Base-by-base conservation (phyloP, 2,797 vertebrate species). In the Rhynchotus rufescens region DNA sequence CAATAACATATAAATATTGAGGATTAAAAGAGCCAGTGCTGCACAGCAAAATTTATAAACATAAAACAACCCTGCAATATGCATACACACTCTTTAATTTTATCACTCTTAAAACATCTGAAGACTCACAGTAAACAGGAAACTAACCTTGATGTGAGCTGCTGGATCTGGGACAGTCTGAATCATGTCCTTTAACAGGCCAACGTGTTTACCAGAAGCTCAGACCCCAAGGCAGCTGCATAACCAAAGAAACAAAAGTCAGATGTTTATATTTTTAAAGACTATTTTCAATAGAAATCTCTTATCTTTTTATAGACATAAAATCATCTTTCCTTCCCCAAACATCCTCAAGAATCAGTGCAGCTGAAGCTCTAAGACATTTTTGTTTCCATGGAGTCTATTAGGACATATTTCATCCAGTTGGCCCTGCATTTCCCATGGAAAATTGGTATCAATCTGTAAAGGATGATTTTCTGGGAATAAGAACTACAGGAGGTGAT, bases 141-240 rank as follows among this genome's bases (percentile, higher is more conserved):
- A 72, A 93, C 96, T 96, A 97, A 98, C 98, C 98, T 98, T 97
- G 96, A 98, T 97, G 90, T 97, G 96, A 96, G 96, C 97, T 97
- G 97, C 96, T 96, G 98, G 97, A 96, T 98, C 98, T 80, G 97
- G 98, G 96, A 98, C 98, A 98, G 97, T 98, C 96, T 98, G 98
- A 97, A 98, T 97, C 98, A 98, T 98, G 98, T 98, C 98, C 98
- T 97, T 97, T 84, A 95, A 88, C 67, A 94, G 94, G 94, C 94
- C 95, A 93, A 13, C 4, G 66, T 88, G 61, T 85, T 95, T 81
- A 96, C 78, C 96, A 96, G 91, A 93, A 86, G 42, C 57, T 95
- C 91, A 96, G 96, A 96, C 93, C 93, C 92, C 52, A 71, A 84
- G 78, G 89, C 79, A 96, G 88, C 97, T 98, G 82, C 57, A 89